phyloP scores from a whole-genome alignment of 2,888 invertebrate genomes.

The Oscheius sp. region DNA sequence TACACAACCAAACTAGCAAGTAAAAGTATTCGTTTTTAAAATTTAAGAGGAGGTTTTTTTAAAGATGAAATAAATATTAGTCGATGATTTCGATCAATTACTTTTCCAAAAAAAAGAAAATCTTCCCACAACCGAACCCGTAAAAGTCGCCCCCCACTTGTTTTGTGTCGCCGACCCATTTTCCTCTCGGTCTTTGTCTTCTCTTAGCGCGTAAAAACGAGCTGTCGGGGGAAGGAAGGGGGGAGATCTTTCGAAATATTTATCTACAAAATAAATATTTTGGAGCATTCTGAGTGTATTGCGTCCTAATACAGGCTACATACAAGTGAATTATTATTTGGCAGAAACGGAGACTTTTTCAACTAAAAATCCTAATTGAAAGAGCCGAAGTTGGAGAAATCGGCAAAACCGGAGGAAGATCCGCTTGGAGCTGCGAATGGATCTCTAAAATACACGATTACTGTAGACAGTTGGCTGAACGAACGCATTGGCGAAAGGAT shows the following conservation, averaged over 20 bases:
- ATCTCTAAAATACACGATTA: constrained; percentile 25
- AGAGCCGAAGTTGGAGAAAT: constrained; percentile 48
- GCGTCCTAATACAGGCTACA: neutral
- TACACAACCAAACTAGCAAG: no score
- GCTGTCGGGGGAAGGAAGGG: neutral
- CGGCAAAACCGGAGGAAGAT: constrained; percentile 49
- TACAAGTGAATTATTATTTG: neutral
- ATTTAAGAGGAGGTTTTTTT: no score
- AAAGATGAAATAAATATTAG: no score
- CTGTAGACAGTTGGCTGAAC: constrained; percentile 7
- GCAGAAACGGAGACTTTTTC: no score
- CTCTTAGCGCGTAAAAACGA: constrained; percentile 21
- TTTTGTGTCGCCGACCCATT: constrained; percentile 21
- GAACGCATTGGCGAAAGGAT: constrained; percentile 55
- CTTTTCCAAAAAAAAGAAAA: neutral
- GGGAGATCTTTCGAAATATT: neutral
- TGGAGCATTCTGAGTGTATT: constrained; percentile 10
- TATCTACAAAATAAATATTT: constrained; percentile 19
- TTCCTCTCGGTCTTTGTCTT: constrained; percentile 23
- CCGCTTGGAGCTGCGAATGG: constrained; percentile 41
- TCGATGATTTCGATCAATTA: no score
- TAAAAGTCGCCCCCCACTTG: neutral
- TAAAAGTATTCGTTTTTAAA: no score
- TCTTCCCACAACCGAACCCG: neutral
- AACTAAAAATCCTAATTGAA: neutral